Evolutionary conservation across 2,888 invertebrate genomes (phyloP).

Genomic region (Cephus sareptanus): DNA sequence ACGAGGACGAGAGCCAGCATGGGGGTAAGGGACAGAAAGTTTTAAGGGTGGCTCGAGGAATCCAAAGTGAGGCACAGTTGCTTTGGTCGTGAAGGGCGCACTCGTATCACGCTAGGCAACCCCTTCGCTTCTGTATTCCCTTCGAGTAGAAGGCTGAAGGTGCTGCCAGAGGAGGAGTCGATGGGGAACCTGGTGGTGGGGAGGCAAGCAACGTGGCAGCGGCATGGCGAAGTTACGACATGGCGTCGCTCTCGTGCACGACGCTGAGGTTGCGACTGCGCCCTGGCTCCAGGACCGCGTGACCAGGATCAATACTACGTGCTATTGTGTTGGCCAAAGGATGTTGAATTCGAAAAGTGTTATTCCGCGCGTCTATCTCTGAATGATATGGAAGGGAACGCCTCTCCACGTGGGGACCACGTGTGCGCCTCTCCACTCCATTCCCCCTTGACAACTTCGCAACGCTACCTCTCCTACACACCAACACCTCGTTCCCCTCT

Average conservation of each 20-base stretch:
- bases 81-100: no score
- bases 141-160: no score
- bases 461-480: conserved; percentile 12
- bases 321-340: conserved; percentile 50
- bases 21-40: no score
- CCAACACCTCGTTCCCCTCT: no score
- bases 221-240: conserved; percentile 55
- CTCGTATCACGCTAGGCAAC: no score
- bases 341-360: conserved; percentile 66
- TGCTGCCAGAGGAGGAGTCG: not conserved
- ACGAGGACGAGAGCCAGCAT: no score
- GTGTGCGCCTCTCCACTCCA: conserved; percentile 55
- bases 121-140: no score
- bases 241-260: conserved; percentile 51
- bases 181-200: conserved; percentile 8
- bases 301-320: conserved; percentile 59
- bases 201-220: conserved; percentile 65
- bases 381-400: conserved; percentile 66
- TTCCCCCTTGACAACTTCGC: conserved; percentile 27
- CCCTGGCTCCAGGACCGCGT: conserved; percentile 68
- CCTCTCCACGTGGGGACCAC: conserved; percentile 61
- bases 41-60: no score
- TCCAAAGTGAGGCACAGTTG: no score
- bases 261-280: conserved; percentile 67
- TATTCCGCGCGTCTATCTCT: conserved; percentile 66